Conservation (phyloP, 2,888 invertebrate species). For the Drosophila incognita region DNA sequence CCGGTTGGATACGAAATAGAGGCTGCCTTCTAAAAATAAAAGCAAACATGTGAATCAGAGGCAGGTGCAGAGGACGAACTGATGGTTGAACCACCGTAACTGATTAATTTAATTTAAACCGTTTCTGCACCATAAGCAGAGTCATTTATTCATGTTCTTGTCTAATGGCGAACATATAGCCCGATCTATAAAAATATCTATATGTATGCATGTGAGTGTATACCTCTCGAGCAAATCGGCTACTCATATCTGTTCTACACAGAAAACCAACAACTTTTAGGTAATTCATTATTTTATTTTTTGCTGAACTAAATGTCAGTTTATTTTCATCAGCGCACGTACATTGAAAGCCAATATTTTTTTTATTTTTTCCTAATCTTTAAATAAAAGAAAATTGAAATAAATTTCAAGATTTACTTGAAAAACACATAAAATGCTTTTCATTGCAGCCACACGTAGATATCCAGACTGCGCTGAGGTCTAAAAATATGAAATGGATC, state of each 20-base stretch:
- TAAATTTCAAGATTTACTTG: constrained; percentile 73
- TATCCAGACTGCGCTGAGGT: constrained; percentile 44
- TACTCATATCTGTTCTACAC: constrained; percentile 45
- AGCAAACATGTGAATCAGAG: constrained; percentile 60
- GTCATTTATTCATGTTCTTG: constrained; percentile 66
- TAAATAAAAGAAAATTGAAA: constrained; percentile 63
- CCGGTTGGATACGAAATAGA: constrained; percentile 52
- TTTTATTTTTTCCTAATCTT: constrained; percentile 33
- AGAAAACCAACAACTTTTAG: constrained; percentile 60
- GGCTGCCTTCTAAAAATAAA: constrained; percentile 51
- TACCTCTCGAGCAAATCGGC: constrained; percentile 32
- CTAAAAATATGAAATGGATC: constrained; percentile 63
- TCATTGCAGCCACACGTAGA: constrained; percentile 58
- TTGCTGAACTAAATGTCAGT: constrained; percentile 58
- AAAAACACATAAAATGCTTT: constrained; percentile 60
- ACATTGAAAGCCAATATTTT: constrained; percentile 57
- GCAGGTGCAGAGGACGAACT: constrained; percentile 28
- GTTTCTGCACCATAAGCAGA: constrained; percentile 76
- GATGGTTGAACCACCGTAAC: constrained; percentile 70
- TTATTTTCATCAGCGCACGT: constrained; percentile 60
- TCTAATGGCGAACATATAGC: constrained; percentile 49
- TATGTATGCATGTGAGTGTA: constrained; percentile 9
- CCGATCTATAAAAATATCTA: constrained; percentile 17
- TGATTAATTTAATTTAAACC: constrained; percentile 77
- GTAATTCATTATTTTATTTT: constrained; percentile 75